Evolutionary conservation across 2,888 invertebrate genomes (phyloP), one percentile per base, ranked within the genome.

Genomic region (Nymphalis c-album): DNA sequence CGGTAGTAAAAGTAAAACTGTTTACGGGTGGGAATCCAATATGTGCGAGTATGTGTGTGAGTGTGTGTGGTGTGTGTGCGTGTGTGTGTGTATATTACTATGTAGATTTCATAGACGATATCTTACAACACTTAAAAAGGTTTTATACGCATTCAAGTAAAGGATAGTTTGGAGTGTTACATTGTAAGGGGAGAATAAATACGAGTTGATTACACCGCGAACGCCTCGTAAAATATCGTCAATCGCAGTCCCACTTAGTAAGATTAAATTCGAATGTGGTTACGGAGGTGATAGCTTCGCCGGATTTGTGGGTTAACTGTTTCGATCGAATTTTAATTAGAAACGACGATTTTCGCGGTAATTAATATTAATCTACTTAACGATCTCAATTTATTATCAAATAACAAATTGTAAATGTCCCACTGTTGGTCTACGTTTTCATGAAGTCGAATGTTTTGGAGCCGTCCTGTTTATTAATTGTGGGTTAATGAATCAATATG

Each of bases 261-360:
- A 80, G 85, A 88, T 89, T 88, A 87, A 84, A 85, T 86, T 86
- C 85, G 85, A 86, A 86, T 86, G 84, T 82, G 72, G 71, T 73
- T 53, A 53, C 47, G 55, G 71, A 63, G 64, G 69, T 58, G 70
- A 73, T 69, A 63, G 71, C 68, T 70, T 64, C 67, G 67, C 60
- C 45, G 51, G 68, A 68, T 66, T 70, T 70, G 58, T 62, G 62
- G 58, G 51, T 51, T 65, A 46, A 64, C 63, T 61, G 58, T 60
- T 57, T n/a, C 31, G 61, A 47, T 62, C 47, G 70, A 59, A 58
- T 62, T 53, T 60, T 65, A 53, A 65, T 65, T 60, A 51, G 51
- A 50, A 60, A 55, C 55, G 7, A n/a, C 31, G 1, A 55, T 55
- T 55, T 31, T 31, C 55, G 13, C 8, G 2, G 17, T 7, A 31